Evolutionary conservation across 2,888 invertebrate species (phyloP).

Genomic region (Caenorhabditis imperialis): DNA sequence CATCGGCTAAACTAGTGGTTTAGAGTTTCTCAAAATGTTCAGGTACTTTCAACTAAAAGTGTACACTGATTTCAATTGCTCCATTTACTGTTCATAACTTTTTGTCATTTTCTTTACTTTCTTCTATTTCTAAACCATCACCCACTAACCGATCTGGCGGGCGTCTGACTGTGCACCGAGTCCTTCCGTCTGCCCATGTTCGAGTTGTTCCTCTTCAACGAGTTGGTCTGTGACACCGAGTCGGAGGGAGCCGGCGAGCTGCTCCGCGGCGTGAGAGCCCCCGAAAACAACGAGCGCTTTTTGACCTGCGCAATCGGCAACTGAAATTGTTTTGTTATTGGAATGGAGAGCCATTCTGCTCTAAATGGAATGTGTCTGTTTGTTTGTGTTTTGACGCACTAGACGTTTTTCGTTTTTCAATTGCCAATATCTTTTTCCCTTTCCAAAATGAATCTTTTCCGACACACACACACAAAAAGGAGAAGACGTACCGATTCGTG

Average conservation of each 20-base stretch:
- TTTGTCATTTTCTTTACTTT: background rate
- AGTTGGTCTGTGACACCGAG: constrained; percentile 74
- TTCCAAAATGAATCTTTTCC: constrained; percentile 5
- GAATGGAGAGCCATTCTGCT: too few species aligned
- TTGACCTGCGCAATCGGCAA: constrained; percentile 40
- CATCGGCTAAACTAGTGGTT: constrained; percentile 46
- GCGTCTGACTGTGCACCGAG: constrained; percentile 61
- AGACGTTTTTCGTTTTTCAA: too few species aligned
- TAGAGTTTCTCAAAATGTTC: too few species aligned
- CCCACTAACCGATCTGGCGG: constrained; percentile 60
- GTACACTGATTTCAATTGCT: too few species aligned
- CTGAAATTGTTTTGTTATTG: constrained; percentile 32
- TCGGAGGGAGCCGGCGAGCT: constrained; percentile 78
- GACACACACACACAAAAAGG: background rate
- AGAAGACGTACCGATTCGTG: constrained; percentile 63
- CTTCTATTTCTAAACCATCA: background rate
- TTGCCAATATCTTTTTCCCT: constrained; percentile 12
- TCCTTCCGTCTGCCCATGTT: constrained; percentile 50
- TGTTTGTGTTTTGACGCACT: constrained; percentile 31
- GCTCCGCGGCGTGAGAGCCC: constrained; percentile 70
- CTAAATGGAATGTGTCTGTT: constrained; percentile 30
- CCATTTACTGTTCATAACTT: too few species aligned
- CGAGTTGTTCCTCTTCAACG: constrained; percentile 68
- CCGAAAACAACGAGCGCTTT: constrained; percentile 63
- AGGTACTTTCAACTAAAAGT: too few species aligned